phyloP scores from a whole-genome alignment of 1,140 invertebrate genomes.

The Aphelinus atriplicis region DNA sequence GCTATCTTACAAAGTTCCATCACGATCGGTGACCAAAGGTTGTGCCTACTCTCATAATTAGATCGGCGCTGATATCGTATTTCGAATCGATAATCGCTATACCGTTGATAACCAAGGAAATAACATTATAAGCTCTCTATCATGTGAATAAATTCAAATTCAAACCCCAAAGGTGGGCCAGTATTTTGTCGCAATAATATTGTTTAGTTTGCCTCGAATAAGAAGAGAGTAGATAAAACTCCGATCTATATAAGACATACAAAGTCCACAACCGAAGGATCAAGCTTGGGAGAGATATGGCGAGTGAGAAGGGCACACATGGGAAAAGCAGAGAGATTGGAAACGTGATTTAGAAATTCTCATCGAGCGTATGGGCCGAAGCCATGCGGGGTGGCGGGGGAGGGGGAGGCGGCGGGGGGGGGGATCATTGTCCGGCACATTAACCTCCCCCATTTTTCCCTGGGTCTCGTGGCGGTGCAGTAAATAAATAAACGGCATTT shows the following conservation, averaged over 20 bases:
- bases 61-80: too few species aligned
- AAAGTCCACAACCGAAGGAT: too few species aligned
- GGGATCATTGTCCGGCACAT: constrained; percentile 26
- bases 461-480: background rate
- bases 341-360: constrained; percentile 17
- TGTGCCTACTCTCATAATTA: too few species aligned
- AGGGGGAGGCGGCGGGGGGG: background rate
- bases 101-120: too few species aligned
- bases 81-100: too few species aligned
- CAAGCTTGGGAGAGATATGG: background rate
- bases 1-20: too few species aligned
- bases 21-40: too few species aligned
- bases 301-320: background rate
- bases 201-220: background rate
- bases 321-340: constrained; percentile 9
- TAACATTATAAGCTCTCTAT: background rate
- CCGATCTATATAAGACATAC: too few species aligned
- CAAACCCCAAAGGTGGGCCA: too few species aligned
- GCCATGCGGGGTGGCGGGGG: background rate
- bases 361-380: too few species aligned
- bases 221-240: too few species aligned
- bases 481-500: constrained; percentile 36
- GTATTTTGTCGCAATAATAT: constrained; percentile 1
- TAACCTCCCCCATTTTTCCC: constrained; percentile 24
- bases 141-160: background rate